Evolutionary conservation across 2,888 invertebrate genomes (phyloP).

Genomic region (Lasioglossum figueresi): DNA sequence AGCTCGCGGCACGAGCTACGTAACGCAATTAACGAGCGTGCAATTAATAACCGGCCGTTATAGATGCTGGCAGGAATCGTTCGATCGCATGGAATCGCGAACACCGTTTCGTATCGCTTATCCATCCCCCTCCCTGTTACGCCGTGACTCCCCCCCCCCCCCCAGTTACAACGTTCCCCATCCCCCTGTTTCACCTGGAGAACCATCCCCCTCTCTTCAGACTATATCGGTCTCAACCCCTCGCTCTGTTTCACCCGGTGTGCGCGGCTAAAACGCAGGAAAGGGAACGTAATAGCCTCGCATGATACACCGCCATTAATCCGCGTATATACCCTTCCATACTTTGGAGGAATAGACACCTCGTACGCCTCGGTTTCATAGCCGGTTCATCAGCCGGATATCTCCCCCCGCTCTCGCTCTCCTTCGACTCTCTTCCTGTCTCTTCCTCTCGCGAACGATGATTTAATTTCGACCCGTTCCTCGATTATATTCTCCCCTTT

Average conservation of each 20-base stretch:
- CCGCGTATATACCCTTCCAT: slow-evolving; percentile 75
- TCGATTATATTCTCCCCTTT: slow-evolving; percentile 2
- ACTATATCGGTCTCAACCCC: slow-evolving; percentile 30
- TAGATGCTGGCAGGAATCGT: slow-evolving; percentile 63
- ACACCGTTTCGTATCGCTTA: slow-evolving; percentile 48
- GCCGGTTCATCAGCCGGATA: slow-evolving; percentile 78
- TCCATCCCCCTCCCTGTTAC: slow-evolving; percentile 11
- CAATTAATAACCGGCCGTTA: slow-evolving; percentile 74
- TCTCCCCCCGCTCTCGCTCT: slow-evolving; percentile 57
- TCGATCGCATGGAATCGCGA: slow-evolving; percentile 65
- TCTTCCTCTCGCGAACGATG: slow-evolving; percentile 67
- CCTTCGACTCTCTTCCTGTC: slow-evolving; percentile 64
- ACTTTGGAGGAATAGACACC: slow-evolving; percentile 80
- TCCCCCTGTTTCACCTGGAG: not conserved
- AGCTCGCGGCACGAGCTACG: slow-evolving; percentile 66
- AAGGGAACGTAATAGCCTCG: slow-evolving; percentile 78
- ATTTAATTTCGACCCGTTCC: slow-evolving; percentile 67
- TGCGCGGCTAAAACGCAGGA: slow-evolving; percentile 74
- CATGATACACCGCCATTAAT: slow-evolving; percentile 80
- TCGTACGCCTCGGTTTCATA: slow-evolving; percentile 77
- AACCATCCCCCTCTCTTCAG: slow-evolving; percentile 1
- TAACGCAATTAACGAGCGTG: slow-evolving; percentile 75
- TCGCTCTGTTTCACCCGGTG: slow-evolving; percentile 34
- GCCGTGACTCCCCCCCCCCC: slow-evolving; percentile 5
- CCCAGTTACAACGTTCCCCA: slow-evolving; percentile 6